Conservation (phyloP, 2,888 invertebrate species). For the Eristalis pertinax region DNA sequence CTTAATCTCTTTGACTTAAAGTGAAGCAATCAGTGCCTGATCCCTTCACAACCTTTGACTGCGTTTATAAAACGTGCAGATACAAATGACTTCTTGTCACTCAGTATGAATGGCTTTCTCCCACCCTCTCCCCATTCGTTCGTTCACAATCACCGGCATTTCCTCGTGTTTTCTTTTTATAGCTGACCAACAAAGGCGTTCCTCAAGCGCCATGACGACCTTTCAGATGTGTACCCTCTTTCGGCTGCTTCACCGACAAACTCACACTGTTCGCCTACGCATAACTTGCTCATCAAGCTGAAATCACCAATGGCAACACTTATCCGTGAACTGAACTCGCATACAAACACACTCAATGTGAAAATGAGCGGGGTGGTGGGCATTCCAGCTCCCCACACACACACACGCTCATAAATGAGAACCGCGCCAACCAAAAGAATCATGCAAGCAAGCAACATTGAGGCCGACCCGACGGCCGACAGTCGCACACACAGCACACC, state of each 20-base stretch:
- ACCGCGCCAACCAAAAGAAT: background rate
- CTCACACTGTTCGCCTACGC: background rate
- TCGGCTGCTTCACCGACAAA: background rate
- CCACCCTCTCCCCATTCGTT: too few relatives aligned
- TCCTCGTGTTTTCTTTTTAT: background rate
- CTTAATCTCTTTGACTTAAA: too few relatives aligned
- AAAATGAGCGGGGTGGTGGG: background rate
- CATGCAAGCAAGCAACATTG: conserved; percentile 24
- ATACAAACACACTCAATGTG: background rate
- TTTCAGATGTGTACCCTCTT: background rate
- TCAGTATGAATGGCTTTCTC: too few relatives aligned
- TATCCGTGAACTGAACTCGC: background rate
- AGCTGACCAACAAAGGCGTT: background rate
- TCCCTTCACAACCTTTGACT: too few relatives aligned
- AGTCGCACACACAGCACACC: background rate
- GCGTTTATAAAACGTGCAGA: too few relatives aligned
- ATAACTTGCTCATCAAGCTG: background rate
- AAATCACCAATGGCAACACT: conserved; percentile 28
- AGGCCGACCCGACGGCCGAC: conserved; percentile 1
- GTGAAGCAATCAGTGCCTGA: too few relatives aligned
- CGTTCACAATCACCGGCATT: background rate
- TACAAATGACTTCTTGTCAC: too few relatives aligned
- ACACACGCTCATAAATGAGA: background rate
- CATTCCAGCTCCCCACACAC: background rate
- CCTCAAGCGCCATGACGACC: background rate